phyloP scores from a whole-genome alignment of 1,140 invertebrate genomes.

The Drosophila tropicalis region DNA sequence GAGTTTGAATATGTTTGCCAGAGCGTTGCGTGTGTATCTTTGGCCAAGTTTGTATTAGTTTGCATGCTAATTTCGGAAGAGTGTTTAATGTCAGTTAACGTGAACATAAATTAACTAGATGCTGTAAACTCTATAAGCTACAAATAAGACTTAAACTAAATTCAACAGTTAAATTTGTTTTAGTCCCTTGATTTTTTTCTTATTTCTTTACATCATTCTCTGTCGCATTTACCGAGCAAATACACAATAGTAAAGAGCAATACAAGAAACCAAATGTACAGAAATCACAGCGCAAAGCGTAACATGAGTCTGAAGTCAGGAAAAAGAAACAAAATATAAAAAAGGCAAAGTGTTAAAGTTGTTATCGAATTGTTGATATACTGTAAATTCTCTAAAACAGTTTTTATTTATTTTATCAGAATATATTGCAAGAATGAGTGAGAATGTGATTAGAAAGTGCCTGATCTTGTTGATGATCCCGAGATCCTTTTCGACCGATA shows the following conservation, averaged over 20 bases:
- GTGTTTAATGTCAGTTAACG: constrained; percentile 1
- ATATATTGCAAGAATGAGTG: too few species aligned
- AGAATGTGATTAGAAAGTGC: too few species aligned
- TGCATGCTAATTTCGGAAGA: constrained; percentile 29
- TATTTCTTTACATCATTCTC: neutral
- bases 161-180: neutral
- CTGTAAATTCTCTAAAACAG: too few species aligned
- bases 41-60: constrained; percentile 41
- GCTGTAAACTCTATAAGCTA: too few species aligned
- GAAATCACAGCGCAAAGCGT: constrained; percentile 50
- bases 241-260: constrained; percentile 11
- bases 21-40: neutral
- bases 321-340: constrained; percentile 23
- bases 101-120: too few species aligned
- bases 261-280: constrained; percentile 20
- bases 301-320: constrained; percentile 16
- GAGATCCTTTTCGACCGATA: too few species aligned
- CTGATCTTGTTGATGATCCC: too few species aligned
- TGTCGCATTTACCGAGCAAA: neutral
- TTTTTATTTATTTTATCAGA: too few species aligned
- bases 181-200: neutral
- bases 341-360: neutral
- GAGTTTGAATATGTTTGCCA: constrained; percentile 3
- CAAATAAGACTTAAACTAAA: too few species aligned
- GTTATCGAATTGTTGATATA: too few species aligned